Percentiles rank a stretch among this genome's conserved stretches.
These are phyloP conservation scores for Rhinopithecus roxellana DNA, from an alignment of 2,113 vertebrate genomes.

Conservation along the genomic window DNA sequence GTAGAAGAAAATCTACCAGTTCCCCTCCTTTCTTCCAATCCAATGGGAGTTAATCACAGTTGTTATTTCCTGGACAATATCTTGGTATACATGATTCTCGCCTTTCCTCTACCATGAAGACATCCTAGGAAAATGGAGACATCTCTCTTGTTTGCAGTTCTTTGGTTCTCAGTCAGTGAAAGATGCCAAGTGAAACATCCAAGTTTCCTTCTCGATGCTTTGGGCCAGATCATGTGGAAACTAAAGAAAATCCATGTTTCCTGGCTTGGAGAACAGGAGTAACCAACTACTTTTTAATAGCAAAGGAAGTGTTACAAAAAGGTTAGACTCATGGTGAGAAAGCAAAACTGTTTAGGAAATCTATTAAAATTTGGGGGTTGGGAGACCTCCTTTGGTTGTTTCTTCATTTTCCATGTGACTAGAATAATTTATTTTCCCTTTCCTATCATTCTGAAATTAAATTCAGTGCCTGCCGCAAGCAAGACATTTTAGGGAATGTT, in stretches of 20 bases:
- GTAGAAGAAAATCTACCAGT: not conserved
- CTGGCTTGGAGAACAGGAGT: constrained; percentile 38
- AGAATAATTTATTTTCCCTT: not conserved
- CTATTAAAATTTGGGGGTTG: not conserved
- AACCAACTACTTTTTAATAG: not conserved
- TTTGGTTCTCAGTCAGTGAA: not conserved
- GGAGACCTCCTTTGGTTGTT: not conserved
- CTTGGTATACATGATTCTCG: not conserved
- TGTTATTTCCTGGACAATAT: not conserved
- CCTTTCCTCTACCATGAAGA: not conserved
- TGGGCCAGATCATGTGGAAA: constrained; percentile 45
- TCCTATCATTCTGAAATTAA: constrained; percentile 34
- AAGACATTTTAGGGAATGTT: not conserved
- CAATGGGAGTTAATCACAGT: fast-evolving
- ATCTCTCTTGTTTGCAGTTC: not conserved
- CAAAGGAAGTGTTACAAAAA: constrained; percentile 12
- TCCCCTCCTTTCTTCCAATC: not conserved
- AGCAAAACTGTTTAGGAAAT: not conserved
- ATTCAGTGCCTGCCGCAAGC: not conserved
- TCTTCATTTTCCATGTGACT: not conserved
- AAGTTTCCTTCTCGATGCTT: constrained; percentile 50
- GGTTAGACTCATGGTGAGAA: not conserved
- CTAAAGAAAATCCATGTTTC: constrained; percentile 47
- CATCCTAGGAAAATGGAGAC: not conserved
- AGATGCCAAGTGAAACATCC: constrained; percentile 55